Conservation (phyloP, 2,113 vertebrate genomes). For the Cairina moschata region DNA sequence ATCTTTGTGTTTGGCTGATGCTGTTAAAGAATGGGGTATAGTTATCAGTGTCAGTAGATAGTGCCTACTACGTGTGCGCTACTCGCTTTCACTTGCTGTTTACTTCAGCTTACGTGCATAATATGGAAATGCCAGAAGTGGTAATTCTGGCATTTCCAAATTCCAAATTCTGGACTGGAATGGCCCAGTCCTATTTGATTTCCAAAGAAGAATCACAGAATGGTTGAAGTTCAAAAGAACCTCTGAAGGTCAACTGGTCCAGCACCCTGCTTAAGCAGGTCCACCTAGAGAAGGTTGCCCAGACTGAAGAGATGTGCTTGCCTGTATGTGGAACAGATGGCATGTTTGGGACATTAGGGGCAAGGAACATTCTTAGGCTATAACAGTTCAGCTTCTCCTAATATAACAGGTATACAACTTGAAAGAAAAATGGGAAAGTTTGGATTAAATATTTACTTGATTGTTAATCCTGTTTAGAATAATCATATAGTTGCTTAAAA, state of each 20-base stretch:
- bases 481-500: neutral
- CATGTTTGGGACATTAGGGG: neutral
- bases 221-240: neutral
- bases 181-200: neutral
- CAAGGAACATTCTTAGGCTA: neutral
- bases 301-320: neutral
- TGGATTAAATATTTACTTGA: neutral
- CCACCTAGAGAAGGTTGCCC: neutral
- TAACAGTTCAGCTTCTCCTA: neutral
- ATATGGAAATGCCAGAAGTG: neutral
- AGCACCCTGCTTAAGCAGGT: neutral
- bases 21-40: neutral
- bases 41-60: neutral
- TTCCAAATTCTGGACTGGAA: no score
- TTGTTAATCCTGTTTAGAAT: neutral
- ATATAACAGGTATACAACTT: neutral
- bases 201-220: neutral
- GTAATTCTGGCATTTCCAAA: neutral
- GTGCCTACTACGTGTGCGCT: rapidly evolving
- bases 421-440: neutral
- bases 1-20: neutral
- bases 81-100: neutral
- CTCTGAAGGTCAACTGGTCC: neutral
- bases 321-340: neutral
- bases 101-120: neutral